Evolutionary conservation across 2,113 vertebrate genomes (phyloP).

Genomic region (Lycaon pictus): DNA sequence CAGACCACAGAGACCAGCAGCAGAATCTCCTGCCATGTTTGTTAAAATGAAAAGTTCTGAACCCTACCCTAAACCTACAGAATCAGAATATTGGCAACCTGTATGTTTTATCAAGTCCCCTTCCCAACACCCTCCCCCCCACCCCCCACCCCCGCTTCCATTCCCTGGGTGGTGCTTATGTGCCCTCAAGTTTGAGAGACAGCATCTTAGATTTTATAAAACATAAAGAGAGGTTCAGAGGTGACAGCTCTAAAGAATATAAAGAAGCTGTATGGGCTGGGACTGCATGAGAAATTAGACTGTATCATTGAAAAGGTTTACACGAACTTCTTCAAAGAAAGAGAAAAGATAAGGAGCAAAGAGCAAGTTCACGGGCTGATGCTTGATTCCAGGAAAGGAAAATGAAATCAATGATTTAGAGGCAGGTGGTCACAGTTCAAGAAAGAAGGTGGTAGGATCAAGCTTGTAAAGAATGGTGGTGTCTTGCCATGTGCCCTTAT

Average conservation of each 20-base stretch:
- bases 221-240: conserved; percentile 35
- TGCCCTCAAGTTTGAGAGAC: neutral
- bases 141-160: neutral
- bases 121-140: neutral
- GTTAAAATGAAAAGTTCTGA: neutral
- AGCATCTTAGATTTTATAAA: conserved; percentile 48
- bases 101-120: neutral
- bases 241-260: neutral
- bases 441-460: neutral
- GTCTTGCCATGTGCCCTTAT: neutral
- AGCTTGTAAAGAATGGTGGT: neutral
- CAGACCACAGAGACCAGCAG: neutral
- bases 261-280: neutral
- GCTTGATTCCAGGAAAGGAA: conserved; percentile 37
- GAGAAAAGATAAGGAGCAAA: conserved; percentile 46
- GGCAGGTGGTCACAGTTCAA: neutral
- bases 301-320: neutral
- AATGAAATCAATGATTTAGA: conserved; percentile 41
- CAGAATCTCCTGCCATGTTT: neutral
- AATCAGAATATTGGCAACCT: neutral
- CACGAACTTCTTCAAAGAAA: conserved; percentile 56
- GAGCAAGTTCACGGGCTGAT: neutral
- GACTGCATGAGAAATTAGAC: neutral
- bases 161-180: neutral
- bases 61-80: neutral